Evolutionary conservation across 2,113 vertebrate genomes (phyloP), one percentile per base, ranked within the genome.

Genomic region (Montifringilla adamsi): DNA sequence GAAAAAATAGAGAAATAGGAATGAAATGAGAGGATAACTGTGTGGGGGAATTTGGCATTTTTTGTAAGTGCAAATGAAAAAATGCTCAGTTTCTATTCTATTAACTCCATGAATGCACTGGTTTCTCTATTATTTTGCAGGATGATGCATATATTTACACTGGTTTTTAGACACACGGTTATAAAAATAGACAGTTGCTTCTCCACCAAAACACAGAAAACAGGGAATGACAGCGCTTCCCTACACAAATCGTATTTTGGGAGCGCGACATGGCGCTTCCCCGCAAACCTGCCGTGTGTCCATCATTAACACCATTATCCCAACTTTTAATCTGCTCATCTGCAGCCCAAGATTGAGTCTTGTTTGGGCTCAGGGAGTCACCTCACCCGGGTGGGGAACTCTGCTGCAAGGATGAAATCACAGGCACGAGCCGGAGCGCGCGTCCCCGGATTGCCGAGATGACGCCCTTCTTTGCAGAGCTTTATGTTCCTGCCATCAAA

Each of bases 281-380:
- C 59, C 12, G 2, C 63, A 22, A 75, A 53, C 64, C 35, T 2
- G 0, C 24, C 1, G 2, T 0, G 0, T 3, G 43, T 15, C 13
- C 91, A 20, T 21, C 44, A 4, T 58, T 19, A 75, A 78, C 1
- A 1, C 43, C 14, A 0, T 67, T 22, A 58, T 23, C 41, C 66
- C 76, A 82, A 80, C 66, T 84, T 74, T 30, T 41, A 21, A 49
- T 55, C 35, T 91, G 46, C 64, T 56, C 35, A 2, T 73, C 53
- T 20, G 6, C 75, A 66, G 39, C 64, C 74, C 26, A 52, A 30
- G n/a, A 3, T 26, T 14, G 15, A 10, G 53, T 80, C 35, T 60
- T 21, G 7, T 3, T 13, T 16, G 68, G 82, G 23, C 56, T 50
- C 55, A 4, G 7, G 4, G 28, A 82, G 28, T 3, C 1, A 0